phyloP scores from a whole-genome alignment of 2,888 invertebrate genomes.

The Perithous albicinctus region DNA sequence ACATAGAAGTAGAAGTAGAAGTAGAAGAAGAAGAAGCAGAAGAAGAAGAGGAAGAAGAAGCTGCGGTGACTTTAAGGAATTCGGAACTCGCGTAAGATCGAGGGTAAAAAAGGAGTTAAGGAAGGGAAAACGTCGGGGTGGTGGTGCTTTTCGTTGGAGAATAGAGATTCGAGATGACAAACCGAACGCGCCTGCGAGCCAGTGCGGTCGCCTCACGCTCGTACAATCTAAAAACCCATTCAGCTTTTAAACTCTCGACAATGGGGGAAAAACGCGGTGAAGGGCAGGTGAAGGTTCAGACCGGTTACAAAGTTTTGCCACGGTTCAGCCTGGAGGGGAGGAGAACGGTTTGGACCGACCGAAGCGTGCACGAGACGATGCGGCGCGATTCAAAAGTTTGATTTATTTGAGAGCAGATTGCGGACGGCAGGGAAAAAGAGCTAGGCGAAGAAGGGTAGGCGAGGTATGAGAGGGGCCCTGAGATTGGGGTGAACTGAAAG shows the following conservation, averaged over 20 bases:
- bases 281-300: constrained; percentile 32
- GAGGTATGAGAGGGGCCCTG: background rate
- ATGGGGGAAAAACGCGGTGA: constrained; percentile 73
- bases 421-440: constrained; percentile 74
- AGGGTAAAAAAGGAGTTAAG: constrained; percentile 31
- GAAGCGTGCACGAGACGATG: constrained; percentile 54
- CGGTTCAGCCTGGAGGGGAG: constrained; percentile 62
- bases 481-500: background rate
- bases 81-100: constrained; percentile 71
- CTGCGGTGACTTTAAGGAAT: constrained; percentile 72
- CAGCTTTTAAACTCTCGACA: constrained; percentile 84
- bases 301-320: constrained; percentile 80
- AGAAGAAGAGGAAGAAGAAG: background rate
- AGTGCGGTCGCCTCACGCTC: constrained; percentile 55
- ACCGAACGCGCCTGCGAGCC: constrained; percentile 78
- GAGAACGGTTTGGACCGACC: too few relatives aligned
- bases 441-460: constrained; percentile 64
- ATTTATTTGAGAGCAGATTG: constrained; percentile 84
- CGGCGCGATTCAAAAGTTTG: constrained; percentile 83
- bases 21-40: constrained; percentile 60
- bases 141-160: constrained; percentile 1
- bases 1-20: background rate
- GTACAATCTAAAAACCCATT: constrained; percentile 84
- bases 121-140: constrained; percentile 34
- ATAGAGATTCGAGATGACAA: constrained; percentile 75